A percentile compares a stretch with the other conserved stretches of the same genome.
Conservation (phyloP, 2,797 vertebrate genomes). For the Pangasius sanitwongsei region DNA sequence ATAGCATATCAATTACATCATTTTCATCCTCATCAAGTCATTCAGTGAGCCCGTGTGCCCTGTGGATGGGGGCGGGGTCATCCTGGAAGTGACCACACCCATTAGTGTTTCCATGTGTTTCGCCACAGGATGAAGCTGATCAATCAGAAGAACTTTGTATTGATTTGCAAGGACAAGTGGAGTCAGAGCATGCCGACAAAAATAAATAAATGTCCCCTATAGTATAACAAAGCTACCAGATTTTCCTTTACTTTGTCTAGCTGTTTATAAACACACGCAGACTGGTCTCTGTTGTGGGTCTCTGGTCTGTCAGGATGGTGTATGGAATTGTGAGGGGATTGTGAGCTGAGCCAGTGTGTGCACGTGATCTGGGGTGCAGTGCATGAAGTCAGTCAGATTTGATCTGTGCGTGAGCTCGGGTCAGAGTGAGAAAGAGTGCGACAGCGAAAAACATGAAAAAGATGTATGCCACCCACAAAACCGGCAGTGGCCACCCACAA, state of each 20-base stretch:
- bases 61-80: background rate
- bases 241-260: background rate
- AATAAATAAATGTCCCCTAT: background rate
- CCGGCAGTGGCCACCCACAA: background rate
- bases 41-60: background rate
- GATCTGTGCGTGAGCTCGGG: no score
- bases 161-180: conserved; percentile 1
- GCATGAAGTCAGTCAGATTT: conserved; percentile 49
- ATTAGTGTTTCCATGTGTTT: background rate
- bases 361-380: conserved; percentile 38
- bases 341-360: conserved; percentile 5
- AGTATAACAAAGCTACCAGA: conserved; percentile 13
- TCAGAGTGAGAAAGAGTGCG: background rate
- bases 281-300: conserved; percentile 22
- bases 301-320: conserved; percentile 6
- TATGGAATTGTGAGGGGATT: conserved; percentile 24
- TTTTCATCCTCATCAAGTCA: background rate
- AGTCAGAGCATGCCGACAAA: background rate
- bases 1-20: background rate
- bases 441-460: background rate
- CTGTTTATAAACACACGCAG: background rate
- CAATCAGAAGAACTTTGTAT: background rate
- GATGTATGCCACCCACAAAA: background rate
- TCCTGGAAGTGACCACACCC: background rate
- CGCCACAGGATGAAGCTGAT: background rate